phyloP scores from a whole-genome alignment of 2,797 vertebrate species.

The Zalophus californianus region DNA sequence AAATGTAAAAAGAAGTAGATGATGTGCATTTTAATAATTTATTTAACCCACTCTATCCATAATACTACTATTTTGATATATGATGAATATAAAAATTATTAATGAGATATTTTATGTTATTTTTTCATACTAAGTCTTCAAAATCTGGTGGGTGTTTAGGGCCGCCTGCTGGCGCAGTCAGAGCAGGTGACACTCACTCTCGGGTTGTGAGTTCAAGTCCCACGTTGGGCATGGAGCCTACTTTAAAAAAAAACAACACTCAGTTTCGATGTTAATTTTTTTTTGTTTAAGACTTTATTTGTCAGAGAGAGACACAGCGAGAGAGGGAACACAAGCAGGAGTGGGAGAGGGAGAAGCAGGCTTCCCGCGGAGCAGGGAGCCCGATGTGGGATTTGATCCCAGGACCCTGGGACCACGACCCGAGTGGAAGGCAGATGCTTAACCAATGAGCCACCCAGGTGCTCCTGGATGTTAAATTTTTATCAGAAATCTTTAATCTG shows the following conservation, averaged over 20 bases:
- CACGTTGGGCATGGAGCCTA: neutral
- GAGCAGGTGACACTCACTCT: neutral
- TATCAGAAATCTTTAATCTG: neutral
- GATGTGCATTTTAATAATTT: neutral
- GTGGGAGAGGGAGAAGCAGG: too few species aligned
- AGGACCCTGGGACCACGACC: too few species aligned
- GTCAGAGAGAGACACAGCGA: too few species aligned
- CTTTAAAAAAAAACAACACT: neutral
- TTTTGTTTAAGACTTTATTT: too few species aligned
- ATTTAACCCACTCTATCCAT: neutral
- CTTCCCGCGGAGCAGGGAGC: too few species aligned
- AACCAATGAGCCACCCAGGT: too few species aligned
- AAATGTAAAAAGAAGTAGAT: neutral
- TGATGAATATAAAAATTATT: neutral
- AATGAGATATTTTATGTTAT: neutral
- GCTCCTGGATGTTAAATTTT: neutral
- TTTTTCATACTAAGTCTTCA: neutral
- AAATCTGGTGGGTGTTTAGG: neutral
- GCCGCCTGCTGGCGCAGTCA: neutral
- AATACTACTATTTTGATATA: neutral
- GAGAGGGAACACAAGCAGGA: too few species aligned
- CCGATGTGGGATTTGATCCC: too few species aligned
- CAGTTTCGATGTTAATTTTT: neutral
- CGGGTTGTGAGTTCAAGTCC: neutral
- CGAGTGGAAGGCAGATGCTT: too few species aligned